phyloP scores from a whole-genome alignment of 2,113 vertebrate species.

The Choloepus hoffmanni region DNA sequence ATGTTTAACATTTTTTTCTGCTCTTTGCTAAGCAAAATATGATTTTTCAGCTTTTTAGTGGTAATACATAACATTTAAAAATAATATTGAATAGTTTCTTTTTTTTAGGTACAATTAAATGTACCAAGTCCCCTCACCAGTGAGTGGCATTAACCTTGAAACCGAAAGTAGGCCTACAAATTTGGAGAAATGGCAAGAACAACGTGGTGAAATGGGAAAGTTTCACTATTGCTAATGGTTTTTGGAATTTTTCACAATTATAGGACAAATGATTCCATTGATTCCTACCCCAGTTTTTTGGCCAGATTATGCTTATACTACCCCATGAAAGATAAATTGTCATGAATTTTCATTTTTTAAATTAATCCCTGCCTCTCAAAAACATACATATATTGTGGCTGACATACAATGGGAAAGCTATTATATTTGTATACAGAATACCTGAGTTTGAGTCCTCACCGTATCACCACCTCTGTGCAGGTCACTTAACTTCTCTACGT shows the following conservation, averaged over 20 bases:
- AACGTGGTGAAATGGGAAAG: not conserved
- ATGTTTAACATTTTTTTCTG: slow-evolving; percentile 38
- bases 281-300: not conserved
- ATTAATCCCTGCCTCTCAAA: not conserved
- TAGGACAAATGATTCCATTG: not conserved
- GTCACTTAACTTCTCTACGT: not conserved
- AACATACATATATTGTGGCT: not conserved
- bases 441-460: not conserved
- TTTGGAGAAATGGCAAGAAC: not conserved
- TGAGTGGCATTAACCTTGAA: not conserved
- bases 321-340: not conserved
- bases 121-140: not conserved
- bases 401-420: not conserved
- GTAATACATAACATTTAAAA: slow-evolving; percentile 4
- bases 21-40: not conserved
- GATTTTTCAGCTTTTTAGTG: slow-evolving; percentile 26
- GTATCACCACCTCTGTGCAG: not conserved
- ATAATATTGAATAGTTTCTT: not conserved
- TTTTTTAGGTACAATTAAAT: slow-evolving; percentile 20
- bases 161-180: not conserved
- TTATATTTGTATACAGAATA: not conserved
- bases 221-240: not conserved
- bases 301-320: not conserved
- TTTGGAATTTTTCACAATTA: not conserved
- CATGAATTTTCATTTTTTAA: slow-evolving; percentile 18